phyloP scores from a whole-genome alignment of 2,888 invertebrate species.

The Ennomos fuscantarius region DNA sequence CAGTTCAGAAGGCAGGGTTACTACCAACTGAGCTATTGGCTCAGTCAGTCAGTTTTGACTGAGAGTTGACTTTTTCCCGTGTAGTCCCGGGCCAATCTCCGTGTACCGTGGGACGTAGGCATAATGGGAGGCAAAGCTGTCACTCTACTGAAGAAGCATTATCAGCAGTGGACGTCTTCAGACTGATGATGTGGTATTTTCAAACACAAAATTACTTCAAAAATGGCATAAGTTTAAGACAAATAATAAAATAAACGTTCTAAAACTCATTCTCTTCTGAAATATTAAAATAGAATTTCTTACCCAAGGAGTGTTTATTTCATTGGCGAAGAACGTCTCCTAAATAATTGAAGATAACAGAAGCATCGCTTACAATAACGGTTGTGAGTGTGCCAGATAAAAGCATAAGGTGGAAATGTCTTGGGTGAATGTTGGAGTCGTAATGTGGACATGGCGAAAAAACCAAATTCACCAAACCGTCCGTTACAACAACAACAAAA shows the following conservation, averaged over 20 bases:
- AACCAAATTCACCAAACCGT: too few species aligned
- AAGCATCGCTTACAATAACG: constrained; percentile 75
- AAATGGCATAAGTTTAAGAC: constrained; percentile 4
- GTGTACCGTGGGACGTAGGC: too few species aligned
- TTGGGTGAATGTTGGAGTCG: constrained; percentile 36
- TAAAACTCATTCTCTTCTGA: constrained; percentile 40
- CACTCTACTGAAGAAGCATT: too few species aligned
- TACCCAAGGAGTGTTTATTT: constrained; percentile 66
- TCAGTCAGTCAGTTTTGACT: too few species aligned
- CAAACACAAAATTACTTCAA: constrained; percentile 13
- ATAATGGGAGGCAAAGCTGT: too few species aligned
- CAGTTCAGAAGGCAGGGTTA: too few species aligned
- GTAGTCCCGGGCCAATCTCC: too few species aligned
- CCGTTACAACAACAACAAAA: constrained; percentile 3
- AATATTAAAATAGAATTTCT: constrained; percentile 46
- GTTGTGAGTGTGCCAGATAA: constrained; percentile 63
- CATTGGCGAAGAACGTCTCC: constrained; percentile 66
- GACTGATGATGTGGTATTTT: too few species aligned
- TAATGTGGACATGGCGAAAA: constrained; percentile 47
- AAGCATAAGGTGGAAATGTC: constrained; percentile 74
- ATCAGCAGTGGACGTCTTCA: too few species aligned
- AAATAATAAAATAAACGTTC: constrained; percentile 15
- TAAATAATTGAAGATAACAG: constrained; percentile 77
- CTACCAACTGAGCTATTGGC: too few species aligned
- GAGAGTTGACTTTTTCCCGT: too few species aligned